These are phyloP conservation scores for Synanthedon formicaeformis DNA, from an alignment of 2,888 invertebrate species.

Conservation along the genomic window DNA sequence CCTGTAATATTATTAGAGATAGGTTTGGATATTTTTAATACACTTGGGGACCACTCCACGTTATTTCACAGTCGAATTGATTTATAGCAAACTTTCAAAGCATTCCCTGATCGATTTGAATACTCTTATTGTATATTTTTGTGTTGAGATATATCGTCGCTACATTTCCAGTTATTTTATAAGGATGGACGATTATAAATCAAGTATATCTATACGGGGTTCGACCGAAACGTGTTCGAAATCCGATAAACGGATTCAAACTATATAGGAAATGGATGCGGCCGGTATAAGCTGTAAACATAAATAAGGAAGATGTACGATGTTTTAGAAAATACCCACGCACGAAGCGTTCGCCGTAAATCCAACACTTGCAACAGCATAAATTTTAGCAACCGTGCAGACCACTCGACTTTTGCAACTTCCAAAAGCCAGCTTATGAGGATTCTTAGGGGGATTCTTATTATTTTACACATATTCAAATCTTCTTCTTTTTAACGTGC, in stretches of 20 bases:
- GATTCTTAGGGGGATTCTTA: not conserved
- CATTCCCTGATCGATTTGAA: not conserved
- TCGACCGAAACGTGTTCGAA: conserved; percentile 58
- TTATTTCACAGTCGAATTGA: not conserved
- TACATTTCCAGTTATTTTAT: conserved; percentile 43
- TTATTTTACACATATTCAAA: too few species aligned
- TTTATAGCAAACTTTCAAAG: not conserved
- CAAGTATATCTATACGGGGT: conserved; percentile 51
- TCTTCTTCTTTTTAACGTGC: too few species aligned
- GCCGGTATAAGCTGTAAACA: conserved; percentile 63
- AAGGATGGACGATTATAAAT: conserved; percentile 50
- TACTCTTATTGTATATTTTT: conserved; percentile 13
- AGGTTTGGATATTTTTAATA: not conserved
- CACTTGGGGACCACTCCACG: not conserved
- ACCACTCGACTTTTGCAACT: conserved; percentile 12
- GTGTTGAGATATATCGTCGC: conserved; percentile 18
- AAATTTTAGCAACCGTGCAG: conserved; percentile 40
- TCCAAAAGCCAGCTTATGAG: conserved; percentile 9
- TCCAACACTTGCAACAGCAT: conserved; percentile 51
- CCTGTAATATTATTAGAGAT: too few species aligned
- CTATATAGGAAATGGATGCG: conserved; percentile 53
- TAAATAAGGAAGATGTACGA: conserved; percentile 66
- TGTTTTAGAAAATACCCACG: conserved; percentile 64
- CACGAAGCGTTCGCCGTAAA: conserved; percentile 50
- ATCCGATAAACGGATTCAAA: conserved; percentile 67